Evolutionary conservation across 2,113 vertebrate species (phyloP).

Genomic region (Theristicus caerulescens): DNA sequence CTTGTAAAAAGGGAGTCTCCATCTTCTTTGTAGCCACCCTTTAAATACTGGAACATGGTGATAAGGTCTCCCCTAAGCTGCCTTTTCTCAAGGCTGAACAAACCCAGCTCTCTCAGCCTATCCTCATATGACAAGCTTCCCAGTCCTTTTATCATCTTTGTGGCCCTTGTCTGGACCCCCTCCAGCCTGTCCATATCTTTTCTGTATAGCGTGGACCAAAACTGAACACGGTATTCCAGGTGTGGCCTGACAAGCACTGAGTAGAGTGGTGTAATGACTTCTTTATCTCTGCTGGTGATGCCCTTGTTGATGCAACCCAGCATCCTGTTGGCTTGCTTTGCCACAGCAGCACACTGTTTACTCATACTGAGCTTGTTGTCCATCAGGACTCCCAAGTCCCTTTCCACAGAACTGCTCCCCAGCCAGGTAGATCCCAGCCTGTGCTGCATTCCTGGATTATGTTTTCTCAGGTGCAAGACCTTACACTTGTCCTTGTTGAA

Average conservation of each 20-base stretch:
- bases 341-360: neutral
- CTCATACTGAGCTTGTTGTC: neutral
- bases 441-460: too few relatives aligned
- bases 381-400: neutral
- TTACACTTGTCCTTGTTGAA: too few relatives aligned
- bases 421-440: too few relatives aligned
- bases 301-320: neutral
- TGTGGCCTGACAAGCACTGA: neutral
- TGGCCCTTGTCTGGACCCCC: neutral
- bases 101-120: too few relatives aligned
- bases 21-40: neutral
- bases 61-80: neutral
- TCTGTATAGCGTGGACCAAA: neutral
- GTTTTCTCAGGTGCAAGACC: too few relatives aligned
- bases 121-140: too few relatives aligned
- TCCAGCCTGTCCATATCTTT: neutral
- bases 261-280: too few relatives aligned
- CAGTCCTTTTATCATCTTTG: too few relatives aligned
- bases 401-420: too few relatives aligned
- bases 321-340: neutral
- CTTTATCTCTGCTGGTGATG: neutral
- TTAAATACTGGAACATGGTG: neutral
- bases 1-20: too few relatives aligned
- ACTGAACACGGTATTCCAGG: neutral
- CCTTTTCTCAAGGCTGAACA: neutral